A percentile compares a stretch with the other conserved stretches of the same genome.
Conservation (phyloP, 35 echinoderm and acorn worm species). For the Strongylocentrotus purpuratus region DNA sequence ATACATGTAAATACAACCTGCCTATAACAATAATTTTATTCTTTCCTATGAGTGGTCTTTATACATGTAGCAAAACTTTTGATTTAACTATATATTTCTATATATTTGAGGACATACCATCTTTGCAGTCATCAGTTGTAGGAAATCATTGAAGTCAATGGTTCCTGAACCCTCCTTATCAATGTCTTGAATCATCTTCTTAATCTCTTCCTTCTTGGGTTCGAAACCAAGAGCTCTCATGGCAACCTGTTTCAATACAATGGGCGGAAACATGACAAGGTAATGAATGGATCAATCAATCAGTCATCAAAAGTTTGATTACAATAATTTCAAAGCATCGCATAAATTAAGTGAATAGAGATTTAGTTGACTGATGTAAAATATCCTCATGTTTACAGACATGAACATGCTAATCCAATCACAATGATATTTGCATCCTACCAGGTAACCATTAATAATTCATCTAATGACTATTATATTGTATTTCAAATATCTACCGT, state of each 20-base stretch:
- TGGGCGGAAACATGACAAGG: not conserved
- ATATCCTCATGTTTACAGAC: too few relatives aligned
- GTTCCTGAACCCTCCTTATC: constrained; percentile 94
- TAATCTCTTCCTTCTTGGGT: constrained; percentile 99
- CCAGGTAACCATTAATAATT: too few relatives aligned
- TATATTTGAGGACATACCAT: constrained; percentile 66
- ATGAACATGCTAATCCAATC: too few relatives aligned
- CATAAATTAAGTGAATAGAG: not conserved
- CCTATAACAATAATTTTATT: too few relatives aligned
- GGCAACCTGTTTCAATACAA: constrained; percentile 74
- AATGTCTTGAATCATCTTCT: constrained; percentile 98
- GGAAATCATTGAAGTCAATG: constrained; percentile 99
- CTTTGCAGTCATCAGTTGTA: constrained; percentile 94
- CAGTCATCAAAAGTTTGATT: not conserved
- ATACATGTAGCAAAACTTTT: too few relatives aligned
- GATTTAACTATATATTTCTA: too few relatives aligned
- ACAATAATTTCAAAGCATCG: not conserved
- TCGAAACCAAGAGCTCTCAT: constrained; percentile 99
- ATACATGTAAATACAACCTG: too few relatives aligned
- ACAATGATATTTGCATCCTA: too few relatives aligned
- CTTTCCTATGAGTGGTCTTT: too few relatives aligned
- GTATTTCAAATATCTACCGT: too few relatives aligned
- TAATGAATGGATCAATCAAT: not conserved
- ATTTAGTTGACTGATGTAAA: not conserved
- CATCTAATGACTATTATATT: too few relatives aligned